These are phyloP conservation scores for Sciaenops ocellatus DNA, from an alignment of 2,797 vertebrate species.

Conservation along the genomic window DNA sequence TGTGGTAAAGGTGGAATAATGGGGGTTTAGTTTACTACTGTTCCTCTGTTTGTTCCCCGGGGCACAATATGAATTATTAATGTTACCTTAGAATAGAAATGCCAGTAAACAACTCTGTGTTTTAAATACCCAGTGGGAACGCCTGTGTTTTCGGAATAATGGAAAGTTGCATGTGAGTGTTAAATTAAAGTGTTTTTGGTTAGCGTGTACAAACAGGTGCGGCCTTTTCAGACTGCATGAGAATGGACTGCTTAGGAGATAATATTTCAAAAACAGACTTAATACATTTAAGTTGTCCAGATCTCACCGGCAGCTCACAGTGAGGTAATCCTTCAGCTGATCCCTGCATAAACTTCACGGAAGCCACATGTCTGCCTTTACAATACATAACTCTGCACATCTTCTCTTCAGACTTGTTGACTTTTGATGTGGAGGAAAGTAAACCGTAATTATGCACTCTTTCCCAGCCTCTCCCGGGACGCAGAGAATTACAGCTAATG, in stretches of 20 bases:
- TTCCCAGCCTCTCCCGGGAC: slow-evolving; percentile 64
- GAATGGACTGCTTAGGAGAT: slow-evolving; percentile 39
- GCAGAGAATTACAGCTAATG: slow-evolving; percentile 70
- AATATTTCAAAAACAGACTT: slow-evolving; percentile 66
- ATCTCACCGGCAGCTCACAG: slow-evolving; percentile 37
- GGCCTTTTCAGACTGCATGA: slow-evolving; percentile 21
- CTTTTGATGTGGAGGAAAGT: slow-evolving; percentile 72
- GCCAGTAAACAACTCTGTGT: slow-evolving; percentile 55
- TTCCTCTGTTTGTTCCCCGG: slow-evolving; percentile 50
- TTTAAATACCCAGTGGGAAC: slow-evolving; percentile 53
- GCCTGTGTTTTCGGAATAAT: slow-evolving; percentile 39
- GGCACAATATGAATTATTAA: slow-evolving; percentile 76
- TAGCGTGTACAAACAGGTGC: slow-evolving; percentile 58
- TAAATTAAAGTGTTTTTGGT: slow-evolving; percentile 46
- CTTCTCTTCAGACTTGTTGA: slow-evolving; percentile 56
- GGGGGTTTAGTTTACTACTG: slow-evolving; percentile 52
- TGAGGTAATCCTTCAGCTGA: slow-evolving; percentile 53
- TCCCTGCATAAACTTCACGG: slow-evolving; percentile 46
- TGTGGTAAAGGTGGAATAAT: slow-evolving; percentile 61
- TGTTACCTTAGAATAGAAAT: slow-evolving; percentile 66
- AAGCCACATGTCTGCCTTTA: slow-evolving; percentile 36
- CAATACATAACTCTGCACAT: slow-evolving; percentile 24
- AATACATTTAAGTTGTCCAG: slow-evolving; percentile 47
- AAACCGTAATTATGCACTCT: slow-evolving; percentile 72
- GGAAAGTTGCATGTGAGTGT: slow-evolving; percentile 57